Evolutionary conservation across 2,113 vertebrate species (phyloP), one percentile per base, ranked within the genome.

Genomic region (Vicugna pacos): DNA sequence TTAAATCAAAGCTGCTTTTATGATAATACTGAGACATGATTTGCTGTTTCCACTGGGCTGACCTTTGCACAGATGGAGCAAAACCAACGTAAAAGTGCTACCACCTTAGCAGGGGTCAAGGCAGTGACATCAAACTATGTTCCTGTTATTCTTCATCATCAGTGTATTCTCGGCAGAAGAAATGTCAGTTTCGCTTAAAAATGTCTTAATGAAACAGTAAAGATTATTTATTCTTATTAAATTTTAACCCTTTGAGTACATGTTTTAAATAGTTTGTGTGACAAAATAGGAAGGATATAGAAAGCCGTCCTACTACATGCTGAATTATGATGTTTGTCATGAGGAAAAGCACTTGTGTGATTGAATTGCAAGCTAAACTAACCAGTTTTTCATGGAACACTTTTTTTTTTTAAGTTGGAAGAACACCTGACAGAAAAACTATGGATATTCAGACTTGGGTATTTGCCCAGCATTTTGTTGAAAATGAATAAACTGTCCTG

Each of bases 401-500:
- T 83, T 46, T 86, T 56, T 19, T 65, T 62, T 77, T 91, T 93
- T 30, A 89, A 76, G 75, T 96, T 91, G 86, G 89, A 91, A 93
- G 67, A 81, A 65, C 2, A 20, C 88, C 42, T 80, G 80, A 94
- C 32, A 88, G 38, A 46, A 12, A 75, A 84, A n/a, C 35, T 73
- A 60, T 87, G 85, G 64, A 73, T 95, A 87, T 91, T 87, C 30
- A 87, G 32, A 94, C n/a, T 79, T 73, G 52, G 2, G 3, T 89
- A 88, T 83, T 69, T 95, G 54, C 30, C 58, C 56, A 92, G 12
- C 30, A 72, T 93, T 93, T 90, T 91, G 48, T 73, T 96, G 50
- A 94, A 95, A 91, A 89, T 93, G 56, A 89, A 54, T 72, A 93
- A 86, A 85, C n/a, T 76, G 52, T 79, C 26, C 32, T 96, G 64